These are phyloP conservation scores for Brachionus plicatilis DNA, from an alignment of 1,140 invertebrate genomes.

Conservation along the genomic window DNA sequence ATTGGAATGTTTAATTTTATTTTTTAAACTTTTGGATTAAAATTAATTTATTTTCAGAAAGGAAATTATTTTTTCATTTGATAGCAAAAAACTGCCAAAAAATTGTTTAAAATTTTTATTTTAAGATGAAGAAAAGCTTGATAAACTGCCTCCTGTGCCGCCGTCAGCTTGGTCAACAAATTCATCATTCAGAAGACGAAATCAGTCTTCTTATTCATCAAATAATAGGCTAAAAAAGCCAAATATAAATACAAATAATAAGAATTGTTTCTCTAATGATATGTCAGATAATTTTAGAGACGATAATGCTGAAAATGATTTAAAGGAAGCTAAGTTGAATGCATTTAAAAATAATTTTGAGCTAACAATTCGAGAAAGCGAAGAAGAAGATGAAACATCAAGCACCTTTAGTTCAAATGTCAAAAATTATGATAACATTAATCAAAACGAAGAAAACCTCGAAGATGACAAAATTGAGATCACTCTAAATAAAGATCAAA, in stretches of 20 bases:
- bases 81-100: too few relatives aligned
- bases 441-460: neutral
- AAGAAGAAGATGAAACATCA: conserved; percentile 22
- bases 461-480: conserved; percentile 30
- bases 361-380: conserved; percentile 22
- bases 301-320: neutral
- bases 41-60: too few relatives aligned
- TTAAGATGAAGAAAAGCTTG: conserved; percentile 29
- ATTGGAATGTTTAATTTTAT: too few relatives aligned
- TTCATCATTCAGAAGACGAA: conserved; percentile 22
- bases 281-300: conserved; percentile 28
- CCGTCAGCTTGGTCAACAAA: conserved; percentile 31
- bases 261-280: neutral
- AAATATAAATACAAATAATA: neutral
- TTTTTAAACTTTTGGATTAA: too few relatives aligned
- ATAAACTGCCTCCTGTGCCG: conserved; percentile 29
- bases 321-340: neutral
- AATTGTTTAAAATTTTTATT: neutral
- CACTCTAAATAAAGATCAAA: neutral
- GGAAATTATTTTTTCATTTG: too few relatives aligned
- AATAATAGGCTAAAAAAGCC: conserved; percentile 8
- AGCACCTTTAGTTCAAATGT: neutral
- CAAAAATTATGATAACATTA: conserved; percentile 37
- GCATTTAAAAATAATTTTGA: conserved; percentile 4
- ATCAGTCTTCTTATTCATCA: neutral